phyloP scores from a whole-genome alignment of 1,140 invertebrate genomes.

The Drosophila aff. region DNA sequence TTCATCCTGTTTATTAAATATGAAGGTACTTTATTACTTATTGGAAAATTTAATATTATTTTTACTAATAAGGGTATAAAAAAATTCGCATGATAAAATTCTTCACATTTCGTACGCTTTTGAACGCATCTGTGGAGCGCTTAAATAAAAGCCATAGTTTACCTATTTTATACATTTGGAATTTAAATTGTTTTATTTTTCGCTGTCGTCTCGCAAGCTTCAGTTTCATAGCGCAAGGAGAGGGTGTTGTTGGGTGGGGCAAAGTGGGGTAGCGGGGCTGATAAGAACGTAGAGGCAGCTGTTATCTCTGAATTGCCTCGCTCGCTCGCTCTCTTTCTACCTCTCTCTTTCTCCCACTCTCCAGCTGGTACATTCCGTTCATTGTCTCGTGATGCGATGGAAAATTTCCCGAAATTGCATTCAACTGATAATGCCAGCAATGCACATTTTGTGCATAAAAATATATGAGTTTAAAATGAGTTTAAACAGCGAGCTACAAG shows the following conservation, averaged over 20 bases:
- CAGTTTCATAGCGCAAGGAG: not conserved
- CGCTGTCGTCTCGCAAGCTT: not conserved
- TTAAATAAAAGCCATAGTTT: constrained; percentile 53
- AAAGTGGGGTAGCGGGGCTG: constrained; percentile 21
- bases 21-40: not conserved
- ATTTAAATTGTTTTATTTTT: constrained; percentile 49
- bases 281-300: constrained; percentile 40
- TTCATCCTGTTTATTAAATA: too few relatives aligned
- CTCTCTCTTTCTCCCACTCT: not conserved
- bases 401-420: constrained; percentile 75
- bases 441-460: constrained; percentile 49
- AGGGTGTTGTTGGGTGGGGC: constrained; percentile 4
- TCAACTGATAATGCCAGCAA: constrained; percentile 59
- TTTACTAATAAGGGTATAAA: not conserved
- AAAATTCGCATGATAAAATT: too few relatives aligned
- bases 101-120: constrained; percentile 6
- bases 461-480: constrained; percentile 24
- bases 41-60: not conserved
- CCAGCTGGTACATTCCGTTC: constrained; percentile 27
- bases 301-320: constrained; percentile 42
- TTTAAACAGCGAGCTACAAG: constrained; percentile 5
- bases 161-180: constrained; percentile 55
- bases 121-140: constrained; percentile 3
- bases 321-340: not conserved
- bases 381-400: constrained; percentile 66